These are phyloP conservation scores for Nothura maculosa DNA, from an alignment of 2,797 vertebrate genomes.

Conservation along the genomic window DNA sequence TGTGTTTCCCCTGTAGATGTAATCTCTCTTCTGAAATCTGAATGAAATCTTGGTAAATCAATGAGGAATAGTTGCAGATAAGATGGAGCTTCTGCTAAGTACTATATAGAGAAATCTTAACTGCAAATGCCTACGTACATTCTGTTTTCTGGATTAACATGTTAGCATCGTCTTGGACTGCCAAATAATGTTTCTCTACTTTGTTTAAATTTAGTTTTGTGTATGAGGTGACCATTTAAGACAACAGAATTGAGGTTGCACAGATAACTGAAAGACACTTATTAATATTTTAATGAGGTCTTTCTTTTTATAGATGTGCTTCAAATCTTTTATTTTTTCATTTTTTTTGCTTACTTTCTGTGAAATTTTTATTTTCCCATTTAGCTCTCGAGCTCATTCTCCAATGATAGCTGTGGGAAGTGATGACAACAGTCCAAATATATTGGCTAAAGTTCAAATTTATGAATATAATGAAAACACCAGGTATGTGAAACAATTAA, in stretches of 20 bases:
- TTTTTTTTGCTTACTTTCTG: background rate
- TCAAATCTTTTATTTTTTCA: background rate
- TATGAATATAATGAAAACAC: slow-evolving; percentile 99
- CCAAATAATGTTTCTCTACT: background rate
- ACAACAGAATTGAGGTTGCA: background rate
- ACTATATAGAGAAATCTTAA: background rate
- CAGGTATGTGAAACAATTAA: slow-evolving; percentile 78
- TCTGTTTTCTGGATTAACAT: background rate
- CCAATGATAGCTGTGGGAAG: slow-evolving; percentile 99
- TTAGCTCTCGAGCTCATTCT: slow-evolving; percentile 93
- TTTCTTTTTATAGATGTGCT: background rate
- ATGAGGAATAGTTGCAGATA: background rate
- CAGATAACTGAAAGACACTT: background rate
- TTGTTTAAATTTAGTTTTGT: background rate
- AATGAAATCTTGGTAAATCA: background rate
- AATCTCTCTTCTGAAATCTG: background rate
- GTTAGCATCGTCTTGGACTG: background rate
- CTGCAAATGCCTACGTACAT: background rate
- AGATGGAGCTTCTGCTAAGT: background rate
- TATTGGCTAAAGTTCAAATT: slow-evolving; percentile 96
- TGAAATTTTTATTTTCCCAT: slow-evolving; percentile 1
- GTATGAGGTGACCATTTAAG: background rate
- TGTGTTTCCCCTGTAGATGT: background rate
- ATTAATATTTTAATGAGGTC: background rate
- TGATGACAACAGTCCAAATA: slow-evolving; percentile 92